phyloP scores from a whole-genome alignment of 2,113 vertebrate genomes.

The Scomber colias region DNA sequence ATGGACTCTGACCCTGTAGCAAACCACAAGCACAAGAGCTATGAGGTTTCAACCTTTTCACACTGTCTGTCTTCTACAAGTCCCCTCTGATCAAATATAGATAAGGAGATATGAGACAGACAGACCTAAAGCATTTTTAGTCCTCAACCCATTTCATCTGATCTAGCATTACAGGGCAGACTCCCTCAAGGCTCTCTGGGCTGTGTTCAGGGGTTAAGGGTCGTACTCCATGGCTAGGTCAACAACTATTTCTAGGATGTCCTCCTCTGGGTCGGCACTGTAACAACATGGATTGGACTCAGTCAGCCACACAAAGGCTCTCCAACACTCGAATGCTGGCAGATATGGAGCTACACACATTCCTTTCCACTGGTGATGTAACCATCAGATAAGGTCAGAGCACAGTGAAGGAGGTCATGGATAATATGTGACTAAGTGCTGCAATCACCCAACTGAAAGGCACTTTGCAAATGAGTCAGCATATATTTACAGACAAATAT shows the following conservation, averaged over 20 bases:
- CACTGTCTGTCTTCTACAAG: conserved; percentile 31
- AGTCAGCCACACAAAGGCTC: conserved; percentile 41
- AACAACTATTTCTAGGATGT: conserved; percentile 58
- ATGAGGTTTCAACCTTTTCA: conserved; percentile 48
- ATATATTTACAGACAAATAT: conserved; percentile 59
- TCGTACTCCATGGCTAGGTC: conserved; percentile 49
- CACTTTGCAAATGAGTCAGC: conserved; percentile 71
- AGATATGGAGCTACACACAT: conserved; percentile 64
- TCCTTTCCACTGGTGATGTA: conserved; percentile 77
- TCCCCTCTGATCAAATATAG: conserved; percentile 37
- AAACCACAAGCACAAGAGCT: conserved; percentile 52
- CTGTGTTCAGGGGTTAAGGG: conserved; percentile 45
- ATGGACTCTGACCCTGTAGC: conserved; percentile 69
- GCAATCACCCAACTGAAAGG: conserved; percentile 72
- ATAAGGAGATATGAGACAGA: conserved; percentile 35
- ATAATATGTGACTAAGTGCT: conserved; percentile 81
- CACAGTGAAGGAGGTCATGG: conserved; percentile 64
- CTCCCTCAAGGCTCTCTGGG: conserved; percentile 20
- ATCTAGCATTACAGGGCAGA: conserved; percentile 32
- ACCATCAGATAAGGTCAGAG: conserved; percentile 76
- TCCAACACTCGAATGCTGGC: conserved; percentile 53
- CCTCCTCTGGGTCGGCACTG: conserved; percentile 50
- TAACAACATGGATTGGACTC: conserved; percentile 52
- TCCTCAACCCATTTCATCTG: conserved; percentile 32
- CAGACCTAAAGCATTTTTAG: conserved; percentile 33